These are phyloP conservation scores for Apogon talboti DNA, from an alignment of 2,797 vertebrate genomes.

Conservation along the genomic window DNA sequence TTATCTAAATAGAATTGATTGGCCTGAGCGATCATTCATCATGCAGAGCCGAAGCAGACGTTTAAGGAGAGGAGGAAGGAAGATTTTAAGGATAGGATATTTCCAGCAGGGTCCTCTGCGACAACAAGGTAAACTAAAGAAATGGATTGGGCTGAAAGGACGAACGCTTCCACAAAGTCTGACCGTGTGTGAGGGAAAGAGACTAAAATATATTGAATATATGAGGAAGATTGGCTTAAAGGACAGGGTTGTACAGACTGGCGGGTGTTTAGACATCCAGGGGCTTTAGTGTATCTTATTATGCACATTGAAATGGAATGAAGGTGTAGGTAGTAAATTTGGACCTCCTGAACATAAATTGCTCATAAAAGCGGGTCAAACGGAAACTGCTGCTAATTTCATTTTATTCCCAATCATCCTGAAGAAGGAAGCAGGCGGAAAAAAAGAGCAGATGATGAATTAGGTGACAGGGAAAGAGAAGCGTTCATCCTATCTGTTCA, in stretches of 20 bases:
- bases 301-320: conserved; percentile 31
- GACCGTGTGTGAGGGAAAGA: not conserved
- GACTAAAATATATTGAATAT: not conserved
- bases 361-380: conserved; percentile 46
- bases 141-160: conserved; percentile 44
- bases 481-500: conserved; percentile 36
- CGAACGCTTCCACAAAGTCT: not conserved
- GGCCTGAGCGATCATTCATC: conserved; percentile 63
- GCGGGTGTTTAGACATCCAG: not conserved
- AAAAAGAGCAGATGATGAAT: conserved; percentile 30
- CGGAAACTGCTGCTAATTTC: conserved; percentile 48
- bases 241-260: conserved; percentile 1
- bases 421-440: conserved; percentile 14
- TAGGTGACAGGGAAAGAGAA: conserved; percentile 36
- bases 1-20: conserved; percentile 78
- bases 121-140: conserved; percentile 50
- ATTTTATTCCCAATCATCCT: conserved; percentile 60
- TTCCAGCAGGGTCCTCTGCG: conserved; percentile 35
- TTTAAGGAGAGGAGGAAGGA: conserved; percentile 46
- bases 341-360: conserved; percentile 55
- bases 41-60: conserved; percentile 38
- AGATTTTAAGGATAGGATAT: conserved; percentile 58
- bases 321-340: conserved; percentile 31
- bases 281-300: conserved; percentile 12
- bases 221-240: conserved; percentile 11